A percentile compares a stretch with the other conserved stretches of the same genome.
Conservation (phyloP, 1,140 invertebrate species). For the Aphelenchoides besseyi region DNA sequence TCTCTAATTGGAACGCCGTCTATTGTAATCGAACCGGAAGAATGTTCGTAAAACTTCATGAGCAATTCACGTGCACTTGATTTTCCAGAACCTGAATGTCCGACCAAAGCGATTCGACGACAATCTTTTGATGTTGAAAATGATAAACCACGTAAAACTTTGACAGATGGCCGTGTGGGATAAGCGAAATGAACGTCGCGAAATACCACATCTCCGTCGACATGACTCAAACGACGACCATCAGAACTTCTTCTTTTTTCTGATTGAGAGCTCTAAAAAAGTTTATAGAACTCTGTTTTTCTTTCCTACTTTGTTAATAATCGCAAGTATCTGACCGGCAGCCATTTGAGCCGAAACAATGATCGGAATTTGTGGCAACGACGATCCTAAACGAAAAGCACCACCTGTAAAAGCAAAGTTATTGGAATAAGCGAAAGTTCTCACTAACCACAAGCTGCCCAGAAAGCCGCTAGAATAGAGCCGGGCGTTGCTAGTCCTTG, state of each 20-base stretch:
- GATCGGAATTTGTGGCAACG: conserved; percentile 25
- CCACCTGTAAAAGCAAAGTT: conserved; percentile 11
- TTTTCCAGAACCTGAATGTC: conserved; percentile 58
- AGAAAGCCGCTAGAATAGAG: conserved; percentile 34
- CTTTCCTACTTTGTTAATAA: no score
- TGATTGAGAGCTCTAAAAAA: no score
- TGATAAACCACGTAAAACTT: conserved; percentile 76
- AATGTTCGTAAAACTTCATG: conserved; percentile 64
- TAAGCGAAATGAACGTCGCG: conserved; percentile 23
- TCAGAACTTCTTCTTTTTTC: no score
- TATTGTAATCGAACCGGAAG: conserved; percentile 39
- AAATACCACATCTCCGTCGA: conserved; percentile 17
- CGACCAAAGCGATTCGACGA: conserved; percentile 68
- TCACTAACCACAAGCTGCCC: neutral
- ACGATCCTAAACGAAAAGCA: conserved; percentile 19
- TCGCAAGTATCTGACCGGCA: conserved; percentile 73
- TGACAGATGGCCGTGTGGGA: conserved; percentile 23
- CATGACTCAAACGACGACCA: neutral
- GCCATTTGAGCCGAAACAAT: conserved; percentile 69
- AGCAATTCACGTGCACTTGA: conserved; percentile 65
- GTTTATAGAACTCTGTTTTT: no score
- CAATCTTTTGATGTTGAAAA: conserved; percentile 82
- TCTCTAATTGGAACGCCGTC: conserved; percentile 44
- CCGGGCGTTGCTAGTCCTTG: conserved; percentile 14
- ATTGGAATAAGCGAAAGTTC: neutral